Base-by-base conservation (phyloP, 2,888 invertebrate genomes). In the Argyra leucocephala region DNA sequence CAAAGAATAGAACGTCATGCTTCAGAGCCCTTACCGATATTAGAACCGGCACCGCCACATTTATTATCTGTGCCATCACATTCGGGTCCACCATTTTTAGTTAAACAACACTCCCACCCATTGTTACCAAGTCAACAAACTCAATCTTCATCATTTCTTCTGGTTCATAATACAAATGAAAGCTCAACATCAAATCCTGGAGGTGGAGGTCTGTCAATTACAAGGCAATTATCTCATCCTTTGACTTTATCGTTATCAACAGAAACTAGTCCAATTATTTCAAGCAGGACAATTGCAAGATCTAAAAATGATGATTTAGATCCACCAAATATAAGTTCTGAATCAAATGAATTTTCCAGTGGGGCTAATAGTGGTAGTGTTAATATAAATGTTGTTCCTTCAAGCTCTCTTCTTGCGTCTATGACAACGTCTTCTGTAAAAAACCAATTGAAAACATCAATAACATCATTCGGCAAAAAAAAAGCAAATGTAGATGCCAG, bases 61-160 rank as follows among this genome's bases (percentile, higher is more conserved):
- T 77, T 85, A 67, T 77, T 86, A 65, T 79, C 83, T 66, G 84
- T 85, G 62, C 85, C 86, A 24, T 82, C 83, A 69, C 58, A 58
- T 59, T 59, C 59, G 23, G 61, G 61, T 10, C 24, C 24, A 64
- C 80, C 82, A 48, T 82, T 83, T 72, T 77, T 87, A 69, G 83
- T 84, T 24, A 87, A 87, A 73, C 87, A 87, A 73, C 86, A 86
- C 75, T 87, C 87, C 31, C 86, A 87, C 77, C 86, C 86, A 1
- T 73, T 86, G 63, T 73, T 86, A 70, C 84, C 86, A 24, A 85
- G 83, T 72, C 85, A 86, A 75, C 82, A 81, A 22, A n/a, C 24
- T 21, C 24, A 24, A n/a, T 9, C 61, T 26, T 36, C 62, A n/a
- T 26, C 63, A 24, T 62, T 62, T 62, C 64, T 37, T n/a, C 31